These are phyloP conservation scores for Anthoscopus minutus DNA, from an alignment of 2,113 vertebrate species.

Conservation along the genomic window DNA sequence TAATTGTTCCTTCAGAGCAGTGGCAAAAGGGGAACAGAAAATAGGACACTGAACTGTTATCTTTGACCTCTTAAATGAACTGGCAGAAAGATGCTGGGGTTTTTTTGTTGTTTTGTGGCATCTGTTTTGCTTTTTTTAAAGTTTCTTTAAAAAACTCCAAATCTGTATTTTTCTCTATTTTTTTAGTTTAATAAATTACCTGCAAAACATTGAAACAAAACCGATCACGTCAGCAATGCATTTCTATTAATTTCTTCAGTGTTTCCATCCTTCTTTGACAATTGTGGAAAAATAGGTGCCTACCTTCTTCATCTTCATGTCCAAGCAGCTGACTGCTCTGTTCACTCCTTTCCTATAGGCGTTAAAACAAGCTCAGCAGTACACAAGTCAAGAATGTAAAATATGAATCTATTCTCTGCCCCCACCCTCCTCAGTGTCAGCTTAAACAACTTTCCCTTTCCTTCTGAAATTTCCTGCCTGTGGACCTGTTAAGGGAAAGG, in stretches of 20 bases:
- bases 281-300: not conserved
- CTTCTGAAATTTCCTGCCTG: not conserved
- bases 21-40: slow-evolving; percentile 4
- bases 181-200: not conserved
- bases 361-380: not conserved
- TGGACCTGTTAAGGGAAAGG: not conserved
- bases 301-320: not conserved
- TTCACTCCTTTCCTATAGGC: not conserved
- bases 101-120: not conserved
- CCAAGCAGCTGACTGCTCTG: not conserved
- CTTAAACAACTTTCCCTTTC: not conserved
- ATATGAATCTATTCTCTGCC: not conserved
- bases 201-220: not conserved
- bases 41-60: not conserved
- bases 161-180: not conserved
- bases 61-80: not conserved
- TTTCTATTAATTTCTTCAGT: not conserved
- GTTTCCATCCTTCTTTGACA: not conserved
- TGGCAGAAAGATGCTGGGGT: not conserved
- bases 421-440: not conserved
- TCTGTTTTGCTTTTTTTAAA: not conserved
- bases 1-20: not conserved
- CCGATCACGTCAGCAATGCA: not conserved
- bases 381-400: not conserved
- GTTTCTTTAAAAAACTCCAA: not conserved